phyloP scores from a whole-genome alignment of 92 coral and sea anemone genomes.

The Micromussa lordhowensis region DNA sequence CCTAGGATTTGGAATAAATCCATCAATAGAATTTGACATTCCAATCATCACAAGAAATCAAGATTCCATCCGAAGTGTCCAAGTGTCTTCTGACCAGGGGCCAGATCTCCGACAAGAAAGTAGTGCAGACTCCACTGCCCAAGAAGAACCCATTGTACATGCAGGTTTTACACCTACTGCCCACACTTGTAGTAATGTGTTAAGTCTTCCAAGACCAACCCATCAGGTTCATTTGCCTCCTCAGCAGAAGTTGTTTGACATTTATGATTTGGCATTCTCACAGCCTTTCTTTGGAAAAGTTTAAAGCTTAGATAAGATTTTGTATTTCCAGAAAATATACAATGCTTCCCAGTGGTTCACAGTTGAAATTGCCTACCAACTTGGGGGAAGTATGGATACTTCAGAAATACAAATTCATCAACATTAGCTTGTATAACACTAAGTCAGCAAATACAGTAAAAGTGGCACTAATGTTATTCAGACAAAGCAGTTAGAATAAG shows the following conservation, averaged over 20 bases:
- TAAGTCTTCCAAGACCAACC: slow-evolving; percentile 61
- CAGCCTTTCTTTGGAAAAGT: slow-evolving; percentile 38
- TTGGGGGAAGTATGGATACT: too few species aligned
- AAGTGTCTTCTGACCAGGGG: neutral
- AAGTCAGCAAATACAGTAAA: too few species aligned
- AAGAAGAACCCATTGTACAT: slow-evolving; percentile 14
- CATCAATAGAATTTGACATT: slow-evolving; percentile 37
- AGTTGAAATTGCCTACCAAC: too few species aligned
- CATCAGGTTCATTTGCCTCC: slow-evolving; percentile 41
- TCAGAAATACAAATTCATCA: too few species aligned
- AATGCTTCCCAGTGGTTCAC: neutral
- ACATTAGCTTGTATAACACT: too few species aligned
- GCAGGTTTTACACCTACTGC: slow-evolving; percentile 66
- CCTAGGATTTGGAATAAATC: slow-evolving; percentile 36
- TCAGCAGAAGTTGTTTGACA: slow-evolving; percentile 61
- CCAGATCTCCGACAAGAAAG: slow-evolving; percentile 3
- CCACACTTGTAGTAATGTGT: slow-evolving; percentile 60
- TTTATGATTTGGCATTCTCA: slow-evolving; percentile 50
- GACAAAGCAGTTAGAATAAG: too few species aligned
- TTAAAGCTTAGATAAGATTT: slow-evolving; percentile 22
- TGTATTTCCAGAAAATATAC: slow-evolving; percentile 17
- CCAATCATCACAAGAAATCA: slow-evolving; percentile 31
- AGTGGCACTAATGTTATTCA: too few species aligned
- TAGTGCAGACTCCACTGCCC: slow-evolving; percentile 13
- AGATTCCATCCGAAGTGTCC: slow-evolving; percentile 18